These are phyloP conservation scores for Pampusana beccarii DNA, from an alignment of 2,113 vertebrate species.

Conservation along the genomic window DNA sequence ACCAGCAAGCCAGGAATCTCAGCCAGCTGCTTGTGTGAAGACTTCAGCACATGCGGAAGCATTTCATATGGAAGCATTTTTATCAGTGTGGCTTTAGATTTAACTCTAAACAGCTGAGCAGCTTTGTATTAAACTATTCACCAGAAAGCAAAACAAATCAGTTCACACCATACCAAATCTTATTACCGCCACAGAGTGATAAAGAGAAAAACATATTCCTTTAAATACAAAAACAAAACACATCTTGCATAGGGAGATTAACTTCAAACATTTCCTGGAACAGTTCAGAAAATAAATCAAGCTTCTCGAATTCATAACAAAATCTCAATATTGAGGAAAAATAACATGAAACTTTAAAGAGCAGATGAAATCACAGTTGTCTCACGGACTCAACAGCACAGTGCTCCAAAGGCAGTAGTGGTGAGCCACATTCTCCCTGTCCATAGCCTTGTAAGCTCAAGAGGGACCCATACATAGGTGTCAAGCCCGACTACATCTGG, in stretches of 20 bases:
- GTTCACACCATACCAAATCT: neutral
- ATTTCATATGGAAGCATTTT: neutral
- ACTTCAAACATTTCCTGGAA: neutral
- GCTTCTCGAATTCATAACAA: neutral
- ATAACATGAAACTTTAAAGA: neutral
- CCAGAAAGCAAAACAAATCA: neutral
- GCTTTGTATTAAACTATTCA: conserved; percentile 12
- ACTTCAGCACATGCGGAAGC: neutral
- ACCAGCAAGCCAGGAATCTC: neutral
- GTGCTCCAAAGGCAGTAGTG: neutral
- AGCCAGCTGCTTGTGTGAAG: neutral
- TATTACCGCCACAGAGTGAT: accelerated
- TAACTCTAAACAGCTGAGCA: conserved; percentile 2
- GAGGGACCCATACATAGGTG: neutral
- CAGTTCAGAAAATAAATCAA: neutral
- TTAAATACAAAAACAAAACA: neutral
- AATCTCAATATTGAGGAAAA: neutral
- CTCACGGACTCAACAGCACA: neutral
- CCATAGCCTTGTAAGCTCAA: neutral
- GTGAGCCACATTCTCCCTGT: neutral
- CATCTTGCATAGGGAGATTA: neutral
- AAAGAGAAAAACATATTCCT: neutral
- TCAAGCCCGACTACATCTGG: neutral
- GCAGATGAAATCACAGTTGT: neutral
- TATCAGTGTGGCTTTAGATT: neutral